Evolutionary conservation across 2,113 vertebrate species (phyloP), one percentile per base, ranked within the genome.

Genomic region (Amphilophus citrinellus): DNA sequence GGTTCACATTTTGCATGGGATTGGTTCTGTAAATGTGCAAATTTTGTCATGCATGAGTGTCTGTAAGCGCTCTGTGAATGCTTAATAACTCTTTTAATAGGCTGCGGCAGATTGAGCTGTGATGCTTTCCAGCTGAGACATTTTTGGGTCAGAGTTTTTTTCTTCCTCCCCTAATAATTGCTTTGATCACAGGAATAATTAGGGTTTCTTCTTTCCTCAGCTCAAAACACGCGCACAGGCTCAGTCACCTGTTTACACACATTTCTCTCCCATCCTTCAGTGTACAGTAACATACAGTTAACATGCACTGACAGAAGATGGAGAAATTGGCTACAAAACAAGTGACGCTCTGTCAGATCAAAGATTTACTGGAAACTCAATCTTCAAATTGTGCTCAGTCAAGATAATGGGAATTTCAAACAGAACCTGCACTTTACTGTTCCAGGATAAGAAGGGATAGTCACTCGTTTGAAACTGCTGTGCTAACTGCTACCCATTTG

Each of bases 171-270:
- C 56, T 81, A 85, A 84, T 93, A 89, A 91, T 91, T 87, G 91
- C 91, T 95, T 94, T 95, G 92, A 95, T 94, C 89, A 77, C 73
- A 87, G 75, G 61, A 94, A 86, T 93, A 93, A 93, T 94, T 90
- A 92, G 86, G 71, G 90, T 92, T 89, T 78, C 80, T 65, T 83
- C 77, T 83, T 37, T 56, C 58, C 1, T 6, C 60, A 63, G 53
- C 76, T 84, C 6, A 61, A 79, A 76, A 76, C 71, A 20, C 71
- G 53, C 35, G 37, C 71, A 15, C 24, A 9, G 22, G 35, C 53
- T 24, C 53, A 17, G 18, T 66, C 53, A 91, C 88, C 80, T 89
- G 84, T 73, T 85, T 77, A 9, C 82, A 50, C 85, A 17, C 79
- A 42, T 39, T 32, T 56, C n/a, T 59, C 57, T 57, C 6, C 35